Evolutionary conservation across 2,797 vertebrate genomes (phyloP).

Genomic region (Sitta carolinensis): DNA sequence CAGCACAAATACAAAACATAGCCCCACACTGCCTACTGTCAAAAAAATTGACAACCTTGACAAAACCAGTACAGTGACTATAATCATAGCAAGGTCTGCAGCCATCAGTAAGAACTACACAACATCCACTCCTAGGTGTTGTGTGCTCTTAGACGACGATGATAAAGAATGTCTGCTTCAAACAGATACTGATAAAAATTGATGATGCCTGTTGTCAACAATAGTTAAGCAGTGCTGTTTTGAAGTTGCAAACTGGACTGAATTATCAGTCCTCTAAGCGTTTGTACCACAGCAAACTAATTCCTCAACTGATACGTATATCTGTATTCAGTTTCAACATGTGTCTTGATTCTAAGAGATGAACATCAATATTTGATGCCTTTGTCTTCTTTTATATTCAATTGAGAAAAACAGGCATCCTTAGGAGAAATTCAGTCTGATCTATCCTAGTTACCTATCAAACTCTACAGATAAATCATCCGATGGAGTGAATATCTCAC

Average conservation of each 20-base stretch:
- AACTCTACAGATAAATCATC: neutral
- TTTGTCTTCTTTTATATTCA: neutral
- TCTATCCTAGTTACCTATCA: neutral
- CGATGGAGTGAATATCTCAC: neutral
- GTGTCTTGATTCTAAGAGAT: neutral
- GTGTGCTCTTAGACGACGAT: neutral
- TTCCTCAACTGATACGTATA: neutral
- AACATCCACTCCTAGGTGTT: neutral
- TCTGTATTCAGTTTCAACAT: neutral
- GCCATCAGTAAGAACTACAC: neutral
- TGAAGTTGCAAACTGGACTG: neutral
- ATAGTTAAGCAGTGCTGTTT: neutral
- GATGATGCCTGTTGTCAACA: fast-evolving
- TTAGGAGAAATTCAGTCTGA: neutral
- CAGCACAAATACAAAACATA: neutral
- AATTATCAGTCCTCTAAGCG: neutral
- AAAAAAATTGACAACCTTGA: neutral
- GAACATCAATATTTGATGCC: neutral
- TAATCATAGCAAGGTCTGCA: neutral
- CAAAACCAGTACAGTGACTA: neutral
- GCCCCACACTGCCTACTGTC: neutral
- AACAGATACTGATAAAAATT: neutral
- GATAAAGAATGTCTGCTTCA: neutral
- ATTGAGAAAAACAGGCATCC: neutral
- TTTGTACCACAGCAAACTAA: neutral